Conservation (phyloP, 2,113 vertebrate genomes). For the Myiopsitta monachus region DNA sequence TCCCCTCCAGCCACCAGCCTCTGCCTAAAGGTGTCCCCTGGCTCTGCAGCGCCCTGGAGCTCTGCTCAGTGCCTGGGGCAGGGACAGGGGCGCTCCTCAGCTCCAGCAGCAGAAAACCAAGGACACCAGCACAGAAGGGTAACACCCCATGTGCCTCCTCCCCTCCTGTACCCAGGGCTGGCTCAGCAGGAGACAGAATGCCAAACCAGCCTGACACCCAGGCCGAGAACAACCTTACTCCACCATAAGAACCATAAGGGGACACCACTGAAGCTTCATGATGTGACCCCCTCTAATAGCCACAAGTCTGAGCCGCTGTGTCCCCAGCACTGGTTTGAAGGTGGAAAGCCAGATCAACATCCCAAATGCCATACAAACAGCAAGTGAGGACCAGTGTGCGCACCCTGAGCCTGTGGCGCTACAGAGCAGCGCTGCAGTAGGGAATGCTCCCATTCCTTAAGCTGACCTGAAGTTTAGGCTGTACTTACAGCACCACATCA, state of each 20-base stretch:
- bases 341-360: neutral
- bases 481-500: neutral
- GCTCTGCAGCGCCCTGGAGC: neutral
- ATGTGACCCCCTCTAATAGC: neutral
- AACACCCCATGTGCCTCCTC: neutral
- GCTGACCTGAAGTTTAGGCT: neutral
- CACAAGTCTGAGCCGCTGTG: neutral
- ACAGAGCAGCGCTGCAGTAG: neutral
- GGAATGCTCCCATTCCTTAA: neutral
- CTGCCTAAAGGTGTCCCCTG: neutral
- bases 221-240: neutral
- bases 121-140: neutral
- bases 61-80: neutral
- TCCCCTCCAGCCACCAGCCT: neutral
- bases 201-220: neutral
- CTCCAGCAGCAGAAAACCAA: neutral
- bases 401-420: neutral
- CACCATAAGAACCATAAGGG: neutral
- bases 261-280: neutral
- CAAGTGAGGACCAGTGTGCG: fast-evolving
- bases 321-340: neutral
- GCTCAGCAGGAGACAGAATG: neutral
- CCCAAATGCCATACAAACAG: neutral
- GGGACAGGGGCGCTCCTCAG: neutral
- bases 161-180: neutral